These are phyloP conservation scores for Augiades crinisus DNA, from an alignment of 2,888 invertebrate genomes.

Conservation along the genomic window DNA sequence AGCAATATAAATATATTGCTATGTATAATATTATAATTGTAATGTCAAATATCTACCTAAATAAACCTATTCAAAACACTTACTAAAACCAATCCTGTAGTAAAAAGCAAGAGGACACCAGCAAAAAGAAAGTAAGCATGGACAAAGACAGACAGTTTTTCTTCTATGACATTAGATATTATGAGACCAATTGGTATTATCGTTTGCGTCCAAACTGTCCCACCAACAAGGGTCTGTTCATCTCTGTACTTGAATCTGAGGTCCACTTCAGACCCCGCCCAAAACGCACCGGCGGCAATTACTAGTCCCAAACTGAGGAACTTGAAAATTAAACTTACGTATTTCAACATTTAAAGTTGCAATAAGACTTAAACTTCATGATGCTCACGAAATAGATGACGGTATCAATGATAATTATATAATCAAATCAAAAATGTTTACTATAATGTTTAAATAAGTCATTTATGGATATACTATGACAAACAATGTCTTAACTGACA, in stretches of 20 bases:
- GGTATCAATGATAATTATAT: neutral
- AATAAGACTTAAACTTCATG: neutral
- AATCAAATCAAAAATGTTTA: neutral
- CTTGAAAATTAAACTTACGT: slow-evolving; percentile 41
- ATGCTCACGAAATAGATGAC: neutral
- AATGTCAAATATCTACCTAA: too few species aligned
- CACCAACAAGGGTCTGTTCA: slow-evolving; percentile 59
- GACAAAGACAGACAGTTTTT: slow-evolving; percentile 42
- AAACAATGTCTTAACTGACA: too few species aligned
- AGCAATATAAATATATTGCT: too few species aligned
- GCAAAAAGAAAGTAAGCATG: slow-evolving; percentile 50
- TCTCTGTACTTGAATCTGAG: slow-evolving; percentile 51
- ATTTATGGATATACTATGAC: too few species aligned
- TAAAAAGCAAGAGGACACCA: slow-evolving; percentile 43
- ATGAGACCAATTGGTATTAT: slow-evolving; percentile 57
- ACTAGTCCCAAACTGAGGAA: slow-evolving; percentile 45
- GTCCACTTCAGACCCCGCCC: slow-evolving; percentile 49
- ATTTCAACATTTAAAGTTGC: slow-evolving; percentile 9
- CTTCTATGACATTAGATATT: slow-evolving; percentile 45
- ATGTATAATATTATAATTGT: too few species aligned
- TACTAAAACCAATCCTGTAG: slow-evolving; percentile 47
- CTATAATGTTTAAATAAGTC: neutral
- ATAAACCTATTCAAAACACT: too few species aligned
- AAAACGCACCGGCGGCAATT: slow-evolving; percentile 48
- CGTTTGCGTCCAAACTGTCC: slow-evolving; percentile 65